A percentile compares a stretch with the other conserved stretches of the same genome.
Conservation (phyloP, 2,113 vertebrate species). For the Odobenus rosmarus region DNA sequence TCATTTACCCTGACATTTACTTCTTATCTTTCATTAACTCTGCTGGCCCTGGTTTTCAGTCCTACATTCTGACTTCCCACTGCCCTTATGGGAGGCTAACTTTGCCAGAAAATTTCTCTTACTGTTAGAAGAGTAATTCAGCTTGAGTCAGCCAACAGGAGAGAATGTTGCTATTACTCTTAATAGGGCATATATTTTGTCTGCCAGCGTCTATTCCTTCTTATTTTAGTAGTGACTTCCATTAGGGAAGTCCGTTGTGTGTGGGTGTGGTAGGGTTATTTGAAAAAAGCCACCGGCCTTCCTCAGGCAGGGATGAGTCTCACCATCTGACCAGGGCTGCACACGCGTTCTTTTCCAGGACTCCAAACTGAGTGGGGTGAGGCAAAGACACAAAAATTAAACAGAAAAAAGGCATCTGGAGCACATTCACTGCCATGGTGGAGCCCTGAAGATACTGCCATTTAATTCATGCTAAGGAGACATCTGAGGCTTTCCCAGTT, state of each 20-base stretch:
- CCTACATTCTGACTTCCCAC: not conserved
- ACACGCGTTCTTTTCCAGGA: not conserved
- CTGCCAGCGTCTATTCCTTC: not conserved
- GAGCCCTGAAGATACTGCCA: not conserved
- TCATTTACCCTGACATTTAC: not conserved
- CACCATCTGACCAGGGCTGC: not conserved
- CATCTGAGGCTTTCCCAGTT: not conserved
- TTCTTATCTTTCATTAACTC: not conserved
- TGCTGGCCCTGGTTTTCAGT: not conserved
- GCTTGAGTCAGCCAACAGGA: not conserved
- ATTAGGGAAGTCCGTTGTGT: not conserved
- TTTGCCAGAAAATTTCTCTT: not conserved
- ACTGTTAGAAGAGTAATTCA: not conserved
- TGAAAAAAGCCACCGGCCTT: not conserved
- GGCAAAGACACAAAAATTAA: not conserved
- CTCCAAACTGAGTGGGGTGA: not conserved
- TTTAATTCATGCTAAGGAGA: not conserved
- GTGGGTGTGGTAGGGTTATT: not conserved
- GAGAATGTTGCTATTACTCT: not conserved
- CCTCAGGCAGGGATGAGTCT: not conserved
- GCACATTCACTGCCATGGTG: not conserved
- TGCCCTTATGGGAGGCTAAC: not conserved
- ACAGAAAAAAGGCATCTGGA: not conserved
- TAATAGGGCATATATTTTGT: not conserved
- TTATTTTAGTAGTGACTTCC: conserved; percentile 20